Percentiles rank a stretch among this genome's conserved stretches.
Evolutionary conservation across 2,113 vertebrate genomes (phyloP).

Genomic region (Takifugu bimaculatus): DNA sequence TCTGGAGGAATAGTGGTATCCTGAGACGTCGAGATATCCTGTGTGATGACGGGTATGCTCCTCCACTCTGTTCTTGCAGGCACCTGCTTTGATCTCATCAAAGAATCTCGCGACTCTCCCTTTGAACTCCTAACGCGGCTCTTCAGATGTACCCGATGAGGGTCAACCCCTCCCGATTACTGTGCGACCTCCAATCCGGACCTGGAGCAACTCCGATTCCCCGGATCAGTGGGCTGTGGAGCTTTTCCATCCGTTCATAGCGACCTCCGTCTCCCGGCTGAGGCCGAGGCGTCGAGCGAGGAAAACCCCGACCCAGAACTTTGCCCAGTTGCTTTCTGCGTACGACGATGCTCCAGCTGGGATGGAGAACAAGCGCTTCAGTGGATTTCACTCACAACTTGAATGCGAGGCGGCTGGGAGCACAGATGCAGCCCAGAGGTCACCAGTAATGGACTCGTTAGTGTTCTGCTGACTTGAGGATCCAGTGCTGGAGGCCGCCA

Average conservation of each 20-base stretch:
- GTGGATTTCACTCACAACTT: slow-evolving; percentile 66
- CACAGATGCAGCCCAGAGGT: slow-evolving; percentile 31
- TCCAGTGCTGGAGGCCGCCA: slow-evolving; percentile 42
- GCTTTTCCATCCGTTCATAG: slow-evolving; percentile 29
- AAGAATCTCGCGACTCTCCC: too few species aligned
- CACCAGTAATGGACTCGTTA: slow-evolving; percentile 57
- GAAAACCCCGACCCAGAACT: slow-evolving; percentile 66
- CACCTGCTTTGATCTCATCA: too few species aligned
- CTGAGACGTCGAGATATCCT: too few species aligned
- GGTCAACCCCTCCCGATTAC: too few species aligned
- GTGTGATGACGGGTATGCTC: too few species aligned
- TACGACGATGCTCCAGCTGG: slow-evolving; percentile 51
- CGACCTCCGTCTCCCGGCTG: slow-evolving; percentile 21
- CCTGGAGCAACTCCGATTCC: not conserved
- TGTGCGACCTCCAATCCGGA: too few species aligned
- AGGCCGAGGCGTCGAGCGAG: slow-evolving; percentile 43
- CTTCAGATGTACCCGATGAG: too few species aligned
- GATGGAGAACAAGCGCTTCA: slow-evolving; percentile 59
- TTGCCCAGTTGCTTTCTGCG: slow-evolving; percentile 61
- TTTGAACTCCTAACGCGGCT: too few species aligned
- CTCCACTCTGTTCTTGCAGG: too few species aligned
- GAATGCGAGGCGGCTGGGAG: slow-evolving; percentile 52
- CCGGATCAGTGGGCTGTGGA: slow-evolving; percentile 39
- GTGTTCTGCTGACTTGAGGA: slow-evolving; percentile 47
- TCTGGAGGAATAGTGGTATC: too few species aligned